These are phyloP conservation scores for Halictus ligatus DNA, from an alignment of 2,888 invertebrate genomes.

Conservation along the genomic window DNA sequence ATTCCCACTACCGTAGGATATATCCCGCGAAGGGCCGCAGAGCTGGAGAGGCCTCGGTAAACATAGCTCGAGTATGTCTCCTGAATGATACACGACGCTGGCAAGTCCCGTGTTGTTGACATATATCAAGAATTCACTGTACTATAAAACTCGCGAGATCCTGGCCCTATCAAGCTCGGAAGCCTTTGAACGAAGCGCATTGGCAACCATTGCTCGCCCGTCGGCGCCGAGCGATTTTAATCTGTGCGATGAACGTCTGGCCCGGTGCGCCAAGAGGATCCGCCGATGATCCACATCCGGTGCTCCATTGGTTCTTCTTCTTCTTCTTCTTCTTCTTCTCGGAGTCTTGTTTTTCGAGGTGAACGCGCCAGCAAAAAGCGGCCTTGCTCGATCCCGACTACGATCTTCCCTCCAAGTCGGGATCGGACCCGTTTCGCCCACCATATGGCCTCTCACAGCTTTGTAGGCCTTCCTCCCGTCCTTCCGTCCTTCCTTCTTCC, in stretches of 20 bases:
- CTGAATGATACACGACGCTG: no score
- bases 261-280: constrained; percentile 52
- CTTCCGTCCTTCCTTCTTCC: background rate
- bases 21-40: no score
- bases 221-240: constrained; percentile 58
- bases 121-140: no score
- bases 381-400: constrained; percentile 61
- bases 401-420: constrained; percentile 46
- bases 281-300: constrained; percentile 67
- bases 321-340: constrained; percentile 43
- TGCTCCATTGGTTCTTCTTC: constrained; percentile 51
- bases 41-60: no score
- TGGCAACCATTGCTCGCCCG: constrained; percentile 25
- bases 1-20: no score
- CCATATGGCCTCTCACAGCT: constrained; percentile 9
- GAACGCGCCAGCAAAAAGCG: constrained; percentile 68
- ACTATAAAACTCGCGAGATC: background rate
- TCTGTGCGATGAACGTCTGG: constrained; percentile 57
- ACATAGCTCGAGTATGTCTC: no score
- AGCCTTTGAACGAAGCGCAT: background rate
- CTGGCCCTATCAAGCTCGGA: background rate
- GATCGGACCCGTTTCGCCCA: constrained; percentile 33
- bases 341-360: constrained; percentile 53
- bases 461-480: background rate
- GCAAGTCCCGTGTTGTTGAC: no score